phyloP scores from a whole-genome alignment of 2,888 invertebrate species.

The Rotaria macrura region DNA sequence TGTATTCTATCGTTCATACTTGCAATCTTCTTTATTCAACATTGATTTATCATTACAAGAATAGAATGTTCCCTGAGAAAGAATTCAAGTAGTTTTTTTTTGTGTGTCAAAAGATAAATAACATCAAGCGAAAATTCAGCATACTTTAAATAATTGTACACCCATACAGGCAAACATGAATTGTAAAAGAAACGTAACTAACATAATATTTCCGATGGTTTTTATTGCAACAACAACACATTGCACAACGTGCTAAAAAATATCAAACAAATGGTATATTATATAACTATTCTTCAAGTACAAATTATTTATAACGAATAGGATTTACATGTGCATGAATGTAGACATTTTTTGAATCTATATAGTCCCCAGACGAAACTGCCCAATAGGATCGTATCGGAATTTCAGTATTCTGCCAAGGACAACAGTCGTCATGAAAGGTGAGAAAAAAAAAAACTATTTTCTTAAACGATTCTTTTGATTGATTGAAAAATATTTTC shows the following conservation, averaged over 20 bases:
- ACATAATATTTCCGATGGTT: constrained; percentile 98
- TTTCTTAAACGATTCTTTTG: background rate
- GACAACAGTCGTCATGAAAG: too few species aligned
- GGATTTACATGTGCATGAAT: too few species aligned
- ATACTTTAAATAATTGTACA: constrained; percentile 97
- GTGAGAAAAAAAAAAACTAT: background rate
- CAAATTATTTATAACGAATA: too few species aligned
- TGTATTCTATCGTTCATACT: constrained; percentile 53
- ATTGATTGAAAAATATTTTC: too few species aligned
- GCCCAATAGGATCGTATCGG: too few species aligned
- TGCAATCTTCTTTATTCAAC: constrained; percentile 69
- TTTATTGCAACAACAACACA: constrained; percentile 97
- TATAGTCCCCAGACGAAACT: too few species aligned
- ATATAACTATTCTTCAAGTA: too few species aligned
- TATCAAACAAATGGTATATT: constrained; percentile 25
- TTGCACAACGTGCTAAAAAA: constrained; percentile 91
- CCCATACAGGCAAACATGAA: constrained; percentile 99
- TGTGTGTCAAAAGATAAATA: background rate
- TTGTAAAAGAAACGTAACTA: constrained; percentile 97
- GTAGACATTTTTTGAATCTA: too few species aligned
- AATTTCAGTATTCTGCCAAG: too few species aligned
- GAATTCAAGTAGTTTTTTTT: too few species aligned
- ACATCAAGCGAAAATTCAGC: background rate
- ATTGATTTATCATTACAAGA: constrained; percentile 85
- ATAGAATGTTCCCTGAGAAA: constrained; percentile 84